These are phyloP conservation scores for Archivesica marissinica DNA, from an alignment of 1,140 invertebrate species.

Conservation along the genomic window DNA sequence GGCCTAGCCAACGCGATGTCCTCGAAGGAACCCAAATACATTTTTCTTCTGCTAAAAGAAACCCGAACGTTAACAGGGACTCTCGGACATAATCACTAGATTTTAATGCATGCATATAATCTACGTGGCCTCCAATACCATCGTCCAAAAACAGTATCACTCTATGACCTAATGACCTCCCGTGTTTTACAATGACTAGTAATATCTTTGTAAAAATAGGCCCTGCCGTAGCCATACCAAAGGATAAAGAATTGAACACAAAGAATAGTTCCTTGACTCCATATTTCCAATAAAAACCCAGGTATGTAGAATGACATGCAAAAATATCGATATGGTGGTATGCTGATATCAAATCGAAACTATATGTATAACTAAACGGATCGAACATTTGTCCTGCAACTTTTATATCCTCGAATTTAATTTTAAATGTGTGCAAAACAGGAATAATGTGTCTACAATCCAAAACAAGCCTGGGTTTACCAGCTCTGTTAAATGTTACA, in stretches of 20 bases:
- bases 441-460: conserved; percentile 63
- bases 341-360: conserved; percentile 60
- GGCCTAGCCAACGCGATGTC: conserved; percentile 18
- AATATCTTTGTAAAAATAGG: conserved; percentile 45
- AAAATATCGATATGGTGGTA: conserved; percentile 63
- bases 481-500: neutral
- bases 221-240: conserved; percentile 37
- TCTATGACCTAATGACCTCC: too few relatives aligned
- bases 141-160: conserved; percentile 48
- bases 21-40: conserved; percentile 40
- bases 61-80: conserved; percentile 6
- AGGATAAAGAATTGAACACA: conserved; percentile 59
- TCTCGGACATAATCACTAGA: neutral
- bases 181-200: neutral
- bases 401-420: conserved; percentile 60
- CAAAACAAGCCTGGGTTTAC: conserved; percentile 56
- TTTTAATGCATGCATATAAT: neutral
- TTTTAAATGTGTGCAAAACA: conserved; percentile 44
- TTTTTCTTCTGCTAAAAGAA: conserved; percentile 51
- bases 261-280: neutral
- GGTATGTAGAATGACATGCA: conserved; percentile 21
- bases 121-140: conserved; percentile 25
- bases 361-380: conserved; percentile 38
- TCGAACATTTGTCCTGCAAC: conserved; percentile 44
- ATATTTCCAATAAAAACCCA: conserved; percentile 53